Base-by-base conservation (phyloP, 2,113 vertebrate genomes). In the Miniopterus natalensis region DNA sequence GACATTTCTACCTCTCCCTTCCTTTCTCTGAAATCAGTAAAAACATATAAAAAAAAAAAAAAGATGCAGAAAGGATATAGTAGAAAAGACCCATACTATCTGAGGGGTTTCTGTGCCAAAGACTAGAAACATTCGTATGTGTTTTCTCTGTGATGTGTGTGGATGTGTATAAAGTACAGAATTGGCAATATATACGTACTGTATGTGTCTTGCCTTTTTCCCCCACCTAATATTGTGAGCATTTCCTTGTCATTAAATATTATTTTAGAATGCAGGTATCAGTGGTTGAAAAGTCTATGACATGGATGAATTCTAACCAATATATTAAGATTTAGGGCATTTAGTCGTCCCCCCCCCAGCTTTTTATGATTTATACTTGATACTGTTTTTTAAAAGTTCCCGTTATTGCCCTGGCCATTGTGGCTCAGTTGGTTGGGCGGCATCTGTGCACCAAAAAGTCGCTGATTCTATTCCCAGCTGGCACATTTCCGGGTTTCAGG, bases 141-240 rank as follows among this genome's bases (percentile, higher is more conserved):
- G 9, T 40, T 29, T 47, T 90, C 40, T 59, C 25, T 0, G 21
- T 29, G 31, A 11, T 40, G 3, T 9, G 0, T 49, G 51, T 49
- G 17, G 1, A 3, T 14, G 29, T 36, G 45, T 63, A 45, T 87
- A 8, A 8, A 31, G 27, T 36, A 23, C 31, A 20, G 55, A 61
- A 18, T n/a, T 10, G 29, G 47, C 66, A 40, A 0, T 42, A 31
- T 3, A 1, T 0, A 10, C 29, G 6, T n/a, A 45, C 13, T 6
- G 4, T 47, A 0, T 20, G 4, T 36, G 59, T 61, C 27, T 73
- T 12, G 8, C 25, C 25, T 47, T 14, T 49, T 90, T 40, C 20
- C 15, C 2, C 31, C 8, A 51, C 55, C 68, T 18, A 63, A 20
- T 21, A 29, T 3, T 21, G 21, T 3, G 31, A 31, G 29, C 8